A percentile compares a stretch with the other conserved stretches of the same genome.
Conservation (phyloP, 2,888 invertebrate genomes). For the Bombylius major region DNA sequence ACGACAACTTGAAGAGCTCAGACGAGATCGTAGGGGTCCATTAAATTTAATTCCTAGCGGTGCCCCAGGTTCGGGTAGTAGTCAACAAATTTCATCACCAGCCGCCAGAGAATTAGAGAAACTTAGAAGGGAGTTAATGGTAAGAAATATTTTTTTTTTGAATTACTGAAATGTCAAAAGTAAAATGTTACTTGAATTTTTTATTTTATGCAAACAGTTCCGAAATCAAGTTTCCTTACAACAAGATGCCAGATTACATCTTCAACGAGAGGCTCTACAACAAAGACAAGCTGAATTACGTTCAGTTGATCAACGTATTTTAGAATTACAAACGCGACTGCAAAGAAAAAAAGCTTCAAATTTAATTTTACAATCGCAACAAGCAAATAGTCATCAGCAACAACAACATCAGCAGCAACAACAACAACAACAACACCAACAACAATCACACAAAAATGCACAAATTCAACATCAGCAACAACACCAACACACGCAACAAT, state of each 20-base stretch:
- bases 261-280: constrained; percentile 77
- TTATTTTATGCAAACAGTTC: constrained; percentile 49
- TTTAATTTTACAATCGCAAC: constrained; percentile 46
- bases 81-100: constrained; percentile 48
- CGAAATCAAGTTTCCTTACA: constrained; percentile 93
- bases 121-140: constrained; percentile 82
- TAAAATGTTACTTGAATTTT: neutral
- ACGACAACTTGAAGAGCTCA: constrained; percentile 82
- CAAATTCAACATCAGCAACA: constrained; percentile 18
- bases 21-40: constrained; percentile 51
- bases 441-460: constrained; percentile 19
- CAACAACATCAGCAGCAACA: constrained; percentile 35
- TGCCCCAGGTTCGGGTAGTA: constrained; percentile 22
- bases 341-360: constrained; percentile 80
- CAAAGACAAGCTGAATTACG: constrained; percentile 85
- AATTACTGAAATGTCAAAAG: neutral
- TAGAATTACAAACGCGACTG: constrained; percentile 82
- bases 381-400: constrained; percentile 16
- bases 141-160: constrained; percentile 35
- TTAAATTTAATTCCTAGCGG: constrained; percentile 30
- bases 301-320: constrained; percentile 84
- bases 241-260: constrained; percentile 79
- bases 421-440: constrained; percentile 30
- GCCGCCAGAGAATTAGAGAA: constrained; percentile 85
- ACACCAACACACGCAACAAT: constrained; percentile 19